Conservation (phyloP, 2,888 invertebrate species). For the Ochropacha duplaris region DNA sequence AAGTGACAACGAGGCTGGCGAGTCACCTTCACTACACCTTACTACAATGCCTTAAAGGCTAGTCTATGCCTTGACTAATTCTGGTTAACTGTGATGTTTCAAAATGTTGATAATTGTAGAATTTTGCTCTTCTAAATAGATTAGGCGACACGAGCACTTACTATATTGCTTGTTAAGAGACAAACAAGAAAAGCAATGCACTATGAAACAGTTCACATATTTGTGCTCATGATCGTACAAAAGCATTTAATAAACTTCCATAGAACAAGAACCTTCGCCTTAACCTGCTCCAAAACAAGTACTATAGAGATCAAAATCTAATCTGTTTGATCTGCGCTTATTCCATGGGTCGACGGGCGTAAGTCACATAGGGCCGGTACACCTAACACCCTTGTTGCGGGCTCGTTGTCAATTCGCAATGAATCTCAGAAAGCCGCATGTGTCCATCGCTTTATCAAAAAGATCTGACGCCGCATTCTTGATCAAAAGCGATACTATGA, state of each 20-base stretch:
- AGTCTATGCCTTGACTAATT: too few relatives aligned
- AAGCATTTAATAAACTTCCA: neutral
- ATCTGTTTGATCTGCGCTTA: constrained; percentile 69
- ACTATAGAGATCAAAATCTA: constrained; percentile 67
- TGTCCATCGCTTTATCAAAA: constrained; percentile 63
- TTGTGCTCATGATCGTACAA: neutral
- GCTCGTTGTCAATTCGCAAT: constrained; percentile 26
- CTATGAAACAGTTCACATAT: neutral
- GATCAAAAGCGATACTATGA: constrained; percentile 43
- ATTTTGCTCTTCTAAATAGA: too few relatives aligned
- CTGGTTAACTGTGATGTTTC: neutral
- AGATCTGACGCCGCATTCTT: constrained; percentile 66
- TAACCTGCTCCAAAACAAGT: constrained; percentile 58
- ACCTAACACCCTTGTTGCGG: constrained; percentile 28
- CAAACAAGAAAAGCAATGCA: neutral
- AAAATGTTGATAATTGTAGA: too few relatives aligned
- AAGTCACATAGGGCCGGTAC: constrained; percentile 38
- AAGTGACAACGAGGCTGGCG: too few relatives aligned
- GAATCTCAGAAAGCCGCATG: constrained; percentile 49
- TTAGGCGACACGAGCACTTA: too few relatives aligned
- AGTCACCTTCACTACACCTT: too few relatives aligned
- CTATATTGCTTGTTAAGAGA: neutral
- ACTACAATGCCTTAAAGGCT: too few relatives aligned
- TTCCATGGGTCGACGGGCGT: constrained; percentile 49
- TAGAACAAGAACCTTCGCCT: constrained; percentile 25